Percentiles rank a stretch among this genome's conserved stretches.
These are phyloP conservation scores for Halcyon leucocephala DNA, from an alignment of 2,797 vertebrate genomes.

Conservation along the genomic window DNA sequence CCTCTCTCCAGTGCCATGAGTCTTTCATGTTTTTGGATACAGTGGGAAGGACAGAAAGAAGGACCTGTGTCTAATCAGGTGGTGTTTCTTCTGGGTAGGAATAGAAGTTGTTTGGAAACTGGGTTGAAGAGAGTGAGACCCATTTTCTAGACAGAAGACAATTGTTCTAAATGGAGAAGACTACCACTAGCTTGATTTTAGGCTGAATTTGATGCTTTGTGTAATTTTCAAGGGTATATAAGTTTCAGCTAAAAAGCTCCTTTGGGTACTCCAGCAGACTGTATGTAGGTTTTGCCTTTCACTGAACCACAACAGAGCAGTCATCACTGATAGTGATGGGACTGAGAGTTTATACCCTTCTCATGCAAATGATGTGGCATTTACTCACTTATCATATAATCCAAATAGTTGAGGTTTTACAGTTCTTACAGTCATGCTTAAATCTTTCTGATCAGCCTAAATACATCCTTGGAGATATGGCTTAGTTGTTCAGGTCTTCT, in stretches of 20 bases:
- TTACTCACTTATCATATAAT: not conserved
- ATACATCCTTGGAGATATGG: not conserved
- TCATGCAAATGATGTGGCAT: not conserved
- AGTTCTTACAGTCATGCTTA: not conserved
- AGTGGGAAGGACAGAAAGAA: not conserved
- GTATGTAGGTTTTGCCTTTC: not conserved
- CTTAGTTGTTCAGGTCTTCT: not conserved
- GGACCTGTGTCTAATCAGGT: not conserved
- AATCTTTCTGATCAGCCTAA: not conserved
- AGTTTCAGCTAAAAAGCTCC: not conserved
- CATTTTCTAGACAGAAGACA: not conserved
- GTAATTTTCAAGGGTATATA: not conserved
- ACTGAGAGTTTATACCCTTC: not conserved
- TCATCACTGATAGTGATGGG: not conserved
- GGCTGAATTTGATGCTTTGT: not conserved
- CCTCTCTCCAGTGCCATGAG: not conserved
- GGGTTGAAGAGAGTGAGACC: not conserved
- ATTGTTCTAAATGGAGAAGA: not conserved
- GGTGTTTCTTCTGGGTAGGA: not conserved
- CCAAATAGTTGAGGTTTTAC: not conserved
- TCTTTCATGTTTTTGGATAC: not conserved
- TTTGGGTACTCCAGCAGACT: not conserved
- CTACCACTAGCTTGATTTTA: not conserved
- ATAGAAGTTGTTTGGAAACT: not conserved
- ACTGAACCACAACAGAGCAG: not conserved